Percentiles rank a stretch among this genome's conserved stretches.
phyloP scores from a whole-genome alignment of 2,888 invertebrate species.

The Apantesis nais region DNA sequence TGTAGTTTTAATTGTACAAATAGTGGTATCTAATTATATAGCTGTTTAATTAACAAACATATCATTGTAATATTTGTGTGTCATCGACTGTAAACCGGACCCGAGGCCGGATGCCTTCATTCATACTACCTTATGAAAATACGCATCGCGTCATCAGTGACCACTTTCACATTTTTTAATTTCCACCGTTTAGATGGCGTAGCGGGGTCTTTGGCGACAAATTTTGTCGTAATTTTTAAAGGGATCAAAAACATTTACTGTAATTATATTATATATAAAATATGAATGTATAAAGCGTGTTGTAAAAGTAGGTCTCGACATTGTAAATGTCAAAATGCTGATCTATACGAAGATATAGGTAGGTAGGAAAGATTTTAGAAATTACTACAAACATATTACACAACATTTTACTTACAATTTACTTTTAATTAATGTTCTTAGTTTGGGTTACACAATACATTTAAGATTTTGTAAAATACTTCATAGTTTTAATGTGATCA shows the following conservation, averaged over 20 bases:
- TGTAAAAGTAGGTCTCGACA: slow-evolving; percentile 5
- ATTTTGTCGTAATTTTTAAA: slow-evolving; percentile 17
- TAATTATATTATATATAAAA: slow-evolving; percentile 16
- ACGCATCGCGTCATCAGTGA: slow-evolving; percentile 57
- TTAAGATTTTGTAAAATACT: slow-evolving; percentile 1
- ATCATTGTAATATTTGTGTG: slow-evolving; percentile 47
- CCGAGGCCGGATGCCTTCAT: slow-evolving; percentile 52
- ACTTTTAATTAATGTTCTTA: neutral
- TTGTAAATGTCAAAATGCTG: slow-evolving; percentile 3
- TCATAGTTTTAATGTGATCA: neutral
- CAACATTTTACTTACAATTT: neutral
- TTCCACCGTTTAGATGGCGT: slow-evolving; percentile 45
- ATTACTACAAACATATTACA: neutral
- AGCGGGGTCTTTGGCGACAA: slow-evolving; percentile 26
- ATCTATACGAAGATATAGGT: neutral
- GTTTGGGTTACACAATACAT: neutral
- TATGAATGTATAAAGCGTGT: slow-evolving; percentile 10
- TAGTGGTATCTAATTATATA: slow-evolving; percentile 29
- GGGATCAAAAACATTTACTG: slow-evolving; percentile 38
- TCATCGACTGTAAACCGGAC: slow-evolving; percentile 52
- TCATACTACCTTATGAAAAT: slow-evolving; percentile 57
- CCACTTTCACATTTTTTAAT: slow-evolving; percentile 66
- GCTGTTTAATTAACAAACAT: slow-evolving; percentile 45
- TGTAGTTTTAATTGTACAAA: slow-evolving; percentile 24
- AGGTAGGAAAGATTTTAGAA: neutral